Evolutionary conservation across 2,888 invertebrate species (phyloP), one percentile per base, ranked within the genome.

Genomic region (Mayetiola destructor): DNA sequence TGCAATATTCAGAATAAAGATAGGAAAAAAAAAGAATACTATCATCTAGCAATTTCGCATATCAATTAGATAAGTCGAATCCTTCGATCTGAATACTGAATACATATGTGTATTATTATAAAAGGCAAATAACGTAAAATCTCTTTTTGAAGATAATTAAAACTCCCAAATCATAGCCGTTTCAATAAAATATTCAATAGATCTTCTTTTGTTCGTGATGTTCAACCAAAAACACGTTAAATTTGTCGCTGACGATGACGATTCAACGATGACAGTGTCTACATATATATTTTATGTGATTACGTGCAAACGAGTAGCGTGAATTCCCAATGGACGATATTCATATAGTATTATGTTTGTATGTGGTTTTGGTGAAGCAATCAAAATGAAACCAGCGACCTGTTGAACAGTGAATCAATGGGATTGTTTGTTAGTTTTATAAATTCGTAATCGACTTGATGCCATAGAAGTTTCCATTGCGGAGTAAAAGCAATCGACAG

Each of bases 111-210:
- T n/a, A n/a, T n/a, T n/a, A n/a, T n/a, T n/a, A n/a, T n/a, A n/a
- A n/a, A n/a, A n/a, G n/a, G n/a, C n/a, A n/a, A n/a, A n/a, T n/a
- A n/a, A n/a, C n/a, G n/a, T n/a, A n/a, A n/a, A n/a, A n/a, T n/a
- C n/a, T n/a, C n/a, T n/a, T n/a, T n/a, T n/a, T n/a, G n/a, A n/a
- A n/a, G n/a, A n/a, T n/a, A n/a, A n/a, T n/a, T n/a, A n/a, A n/a
- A n/a, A n/a, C n/a, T n/a, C n/a, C n/a, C n/a, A n/a, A n/a, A n/a
- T n/a, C n/a, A n/a, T n/a, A n/a, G n/a, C n/a, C n/a, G n/a, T n/a
- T 42, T 48, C 32, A 56, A 56, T 56, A 56, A 56, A 56, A 48
- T 56, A 56, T 56, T 56, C 56, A 56, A 29, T 23, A 35, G n/a
- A n/a, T 12, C 48, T 48, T 56, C 48, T 35, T 35, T 35, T 30